These are phyloP conservation scores for Micromys minutus DNA, from an alignment of 2,113 vertebrate species.

Conservation along the genomic window DNA sequence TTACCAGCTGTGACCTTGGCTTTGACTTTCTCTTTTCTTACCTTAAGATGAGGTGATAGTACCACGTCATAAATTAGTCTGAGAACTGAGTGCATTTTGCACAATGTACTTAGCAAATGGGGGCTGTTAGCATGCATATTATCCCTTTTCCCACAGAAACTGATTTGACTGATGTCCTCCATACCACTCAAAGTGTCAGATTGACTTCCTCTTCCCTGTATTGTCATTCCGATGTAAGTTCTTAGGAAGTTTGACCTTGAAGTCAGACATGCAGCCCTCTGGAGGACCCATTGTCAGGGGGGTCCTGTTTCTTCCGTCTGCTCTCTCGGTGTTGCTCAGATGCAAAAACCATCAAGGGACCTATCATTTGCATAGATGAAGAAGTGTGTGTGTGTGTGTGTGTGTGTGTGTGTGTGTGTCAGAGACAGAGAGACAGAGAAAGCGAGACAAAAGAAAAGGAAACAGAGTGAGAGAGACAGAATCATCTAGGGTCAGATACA, in stretches of 20 bases:
- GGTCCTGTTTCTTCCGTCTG: background rate
- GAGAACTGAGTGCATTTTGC: background rate
- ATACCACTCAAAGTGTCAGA: background rate
- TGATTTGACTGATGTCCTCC: background rate
- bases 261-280: background rate
- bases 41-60: background rate
- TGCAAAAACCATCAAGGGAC: conserved; percentile 1
- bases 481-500: rapidly evolving
- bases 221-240: rapidly evolving
- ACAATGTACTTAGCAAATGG: background rate
- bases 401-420: background rate
- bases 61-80: background rate
- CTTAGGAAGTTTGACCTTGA: conserved; percentile 40
- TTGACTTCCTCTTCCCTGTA: conserved; percentile 46
- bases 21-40: background rate
- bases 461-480: background rate
- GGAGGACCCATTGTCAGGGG: rapidly evolving
- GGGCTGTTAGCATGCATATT: background rate
- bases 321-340: conserved; percentile 46
- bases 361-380: conserved; percentile 33
- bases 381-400: background rate
- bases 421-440: too few species aligned
- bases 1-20: background rate
- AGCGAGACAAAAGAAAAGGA: conserved; percentile 10
- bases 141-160: background rate